Conservation (phyloP, 2,113 vertebrate genomes). For the Podiceps cristatus region DNA sequence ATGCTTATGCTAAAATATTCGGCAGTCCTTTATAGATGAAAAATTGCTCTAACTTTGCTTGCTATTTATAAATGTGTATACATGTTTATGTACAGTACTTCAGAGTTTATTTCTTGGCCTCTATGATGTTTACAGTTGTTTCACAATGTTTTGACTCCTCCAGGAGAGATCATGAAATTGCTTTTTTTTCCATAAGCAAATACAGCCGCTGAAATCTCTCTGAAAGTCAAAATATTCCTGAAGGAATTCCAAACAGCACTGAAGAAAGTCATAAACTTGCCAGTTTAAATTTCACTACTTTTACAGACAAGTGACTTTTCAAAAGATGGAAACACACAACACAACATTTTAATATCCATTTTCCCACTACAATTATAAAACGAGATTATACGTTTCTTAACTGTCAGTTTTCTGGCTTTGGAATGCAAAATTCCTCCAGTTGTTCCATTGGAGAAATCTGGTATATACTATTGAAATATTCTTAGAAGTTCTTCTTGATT, state of each 20-base stretch:
- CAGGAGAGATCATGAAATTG: neutral
- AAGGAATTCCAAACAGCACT: conserved; percentile 19
- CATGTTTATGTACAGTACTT: conserved; percentile 14
- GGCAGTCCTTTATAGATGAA: neutral
- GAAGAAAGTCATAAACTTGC: neutral
- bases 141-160: conserved; percentile 61
- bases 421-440: neutral
- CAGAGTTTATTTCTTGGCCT: conserved; percentile 30
- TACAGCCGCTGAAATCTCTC: conserved; percentile 30
- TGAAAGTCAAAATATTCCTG: conserved; percentile 38
- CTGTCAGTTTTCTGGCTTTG: neutral
- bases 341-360: neutral
- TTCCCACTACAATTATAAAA: neutral
- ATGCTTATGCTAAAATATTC: neutral
- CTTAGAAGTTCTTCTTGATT: neutral
- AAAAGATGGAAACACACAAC: neutral
- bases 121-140: conserved; percentile 41
- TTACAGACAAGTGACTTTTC: neutral
- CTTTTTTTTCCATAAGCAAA: conserved; percentile 7
- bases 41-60: neutral
- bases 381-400: neutral
- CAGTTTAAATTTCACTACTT: neutral
- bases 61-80: neutral
- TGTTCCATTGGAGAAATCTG: neutral
- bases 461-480: neutral